Percentiles rank a stretch among this genome's conserved stretches.
Evolutionary conservation across 1,140 invertebrate species (phyloP).

Genomic region (Dermatophagoides farinae): DNA sequence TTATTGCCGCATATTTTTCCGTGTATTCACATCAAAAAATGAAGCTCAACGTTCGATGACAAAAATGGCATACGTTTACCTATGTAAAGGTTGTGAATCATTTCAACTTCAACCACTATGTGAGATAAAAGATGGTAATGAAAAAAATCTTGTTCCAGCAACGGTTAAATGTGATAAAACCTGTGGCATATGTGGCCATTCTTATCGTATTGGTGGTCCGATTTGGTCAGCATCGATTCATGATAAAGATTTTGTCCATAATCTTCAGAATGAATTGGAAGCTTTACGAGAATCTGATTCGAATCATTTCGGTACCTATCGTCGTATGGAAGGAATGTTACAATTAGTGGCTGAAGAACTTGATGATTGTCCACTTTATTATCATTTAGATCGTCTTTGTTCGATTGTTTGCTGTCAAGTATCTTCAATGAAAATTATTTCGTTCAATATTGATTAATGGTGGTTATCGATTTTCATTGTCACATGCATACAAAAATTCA

Average conservation of each 20-base stretch:
- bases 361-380: constrained; percentile 63
- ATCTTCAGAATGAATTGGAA: constrained; percentile 17
- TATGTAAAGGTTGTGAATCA: constrained; percentile 68
- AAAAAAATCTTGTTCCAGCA: constrained; percentile 32
- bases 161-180: constrained; percentile 38
- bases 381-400: constrained; percentile 42
- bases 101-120: constrained; percentile 53
- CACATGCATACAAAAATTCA: constrained; percentile 65
- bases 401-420: constrained; percentile 36
- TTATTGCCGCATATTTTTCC: constrained; percentile 85
- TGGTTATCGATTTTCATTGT: constrained; percentile 74
- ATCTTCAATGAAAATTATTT: constrained; percentile 32
- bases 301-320: constrained; percentile 34
- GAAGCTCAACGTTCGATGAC: constrained; percentile 42
- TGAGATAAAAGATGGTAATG: constrained; percentile 22
- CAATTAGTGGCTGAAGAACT: constrained; percentile 44
- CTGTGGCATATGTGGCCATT: constrained; percentile 54
- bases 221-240: constrained; percentile 77
- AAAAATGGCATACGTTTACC: constrained; percentile 64
- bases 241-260: constrained; percentile 46
- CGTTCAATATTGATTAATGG: constrained; percentile 84
- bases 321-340: constrained; percentile 43
- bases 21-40: constrained; percentile 49
- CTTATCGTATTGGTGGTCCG: constrained; percentile 66
- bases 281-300: neutral